Evolutionary conservation across 2,888 invertebrate species (phyloP), one percentile per base, ranked within the genome.

Genomic region (Dryococelus australis): DNA sequence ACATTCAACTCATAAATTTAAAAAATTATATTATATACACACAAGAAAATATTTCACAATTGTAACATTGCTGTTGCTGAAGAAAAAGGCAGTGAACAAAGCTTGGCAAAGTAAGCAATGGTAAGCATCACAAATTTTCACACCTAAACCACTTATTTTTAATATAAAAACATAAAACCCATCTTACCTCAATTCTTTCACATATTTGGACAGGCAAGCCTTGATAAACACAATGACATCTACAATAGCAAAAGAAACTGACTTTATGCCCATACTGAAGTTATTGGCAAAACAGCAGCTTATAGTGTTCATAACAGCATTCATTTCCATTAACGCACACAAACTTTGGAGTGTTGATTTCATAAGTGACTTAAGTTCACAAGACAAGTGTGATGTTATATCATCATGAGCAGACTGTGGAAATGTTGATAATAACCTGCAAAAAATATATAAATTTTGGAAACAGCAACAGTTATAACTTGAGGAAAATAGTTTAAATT

Each of bases 211-310:
- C 26, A 93, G 87, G 0, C 91, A 90, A 24, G 86, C 84, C 4
- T 91, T 90, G 24, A 92, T 79, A 87, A 92, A 91, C 1, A 90
- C 89, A 81, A 92, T 90, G 0, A 91, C 90, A 0, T 86, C 3
- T 2, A 89, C 43, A 12, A 92, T 88, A 65, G 90, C 90, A 24
- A 88, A 81, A 78, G 90, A 89, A 9, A 92, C 89, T 0, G 92
- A 91, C 83, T 90, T 90, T 0, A 91, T 89, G 3, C 92, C 92
- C 84, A 90, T 90, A 4, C 90, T 87, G 79, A 93, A 93, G 88
- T 92, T 92, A 13, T 93, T 89, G 65, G 6, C n/a, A 88, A 89
- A 89, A 85, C 89, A 90, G 81, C 89, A 88, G 81, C 86, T 88
- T 13, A 90, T 84, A 20, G 88, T 81, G 53, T 87, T 88, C 53